Evolutionary conservation across 1,140 invertebrate genomes (phyloP).

Genomic region (Drosophila bocqueti): DNA sequence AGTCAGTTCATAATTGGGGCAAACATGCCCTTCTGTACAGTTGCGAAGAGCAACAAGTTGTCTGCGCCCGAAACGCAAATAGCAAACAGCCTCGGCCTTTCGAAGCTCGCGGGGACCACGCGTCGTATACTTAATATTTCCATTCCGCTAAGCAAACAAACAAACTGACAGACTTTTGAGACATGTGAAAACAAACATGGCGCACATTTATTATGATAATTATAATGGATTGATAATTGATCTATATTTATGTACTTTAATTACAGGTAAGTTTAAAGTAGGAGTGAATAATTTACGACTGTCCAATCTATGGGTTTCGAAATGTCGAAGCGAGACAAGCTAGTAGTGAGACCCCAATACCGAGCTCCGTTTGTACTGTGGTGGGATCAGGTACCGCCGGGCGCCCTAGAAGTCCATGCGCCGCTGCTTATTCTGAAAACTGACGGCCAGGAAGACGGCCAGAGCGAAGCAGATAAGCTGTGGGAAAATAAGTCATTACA

Average conservation of each 20-base stretch:
- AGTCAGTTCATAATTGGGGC: not conserved
- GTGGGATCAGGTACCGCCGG: conserved; percentile 2
- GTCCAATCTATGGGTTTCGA: conserved; percentile 36
- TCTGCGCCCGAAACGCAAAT: conserved; percentile 14
- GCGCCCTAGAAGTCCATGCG: conserved; percentile 77
- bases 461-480: conserved; percentile 70
- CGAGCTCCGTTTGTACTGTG: conserved; percentile 57
- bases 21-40: conserved; percentile 9
- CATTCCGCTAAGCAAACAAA: conserved; percentile 19
- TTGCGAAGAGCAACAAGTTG: conserved; percentile 63
- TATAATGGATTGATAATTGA: conserved; percentile 37
- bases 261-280: conserved; percentile 43
- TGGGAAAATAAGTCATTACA: conserved; percentile 9
- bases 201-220: conserved; percentile 45
- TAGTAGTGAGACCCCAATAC: conserved; percentile 16
- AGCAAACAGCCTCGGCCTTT: conserved; percentile 2
- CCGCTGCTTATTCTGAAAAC: conserved; percentile 80
- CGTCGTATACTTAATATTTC: conserved; percentile 45
- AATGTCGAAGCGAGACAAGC: conserved; percentile 46
- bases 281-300: conserved; percentile 42
- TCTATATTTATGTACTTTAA: conserved; percentile 41
- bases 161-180: conserved; percentile 20
- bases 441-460: conserved; percentile 71
- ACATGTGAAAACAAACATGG: conserved; percentile 38
- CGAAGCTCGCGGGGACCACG: conserved; percentile 7